A percentile compares a stretch with the other conserved stretches of the same genome.
These are phyloP conservation scores for Pachycephala philippinensis DNA, from an alignment of 2,113 vertebrate species.

Conservation along the genomic window DNA sequence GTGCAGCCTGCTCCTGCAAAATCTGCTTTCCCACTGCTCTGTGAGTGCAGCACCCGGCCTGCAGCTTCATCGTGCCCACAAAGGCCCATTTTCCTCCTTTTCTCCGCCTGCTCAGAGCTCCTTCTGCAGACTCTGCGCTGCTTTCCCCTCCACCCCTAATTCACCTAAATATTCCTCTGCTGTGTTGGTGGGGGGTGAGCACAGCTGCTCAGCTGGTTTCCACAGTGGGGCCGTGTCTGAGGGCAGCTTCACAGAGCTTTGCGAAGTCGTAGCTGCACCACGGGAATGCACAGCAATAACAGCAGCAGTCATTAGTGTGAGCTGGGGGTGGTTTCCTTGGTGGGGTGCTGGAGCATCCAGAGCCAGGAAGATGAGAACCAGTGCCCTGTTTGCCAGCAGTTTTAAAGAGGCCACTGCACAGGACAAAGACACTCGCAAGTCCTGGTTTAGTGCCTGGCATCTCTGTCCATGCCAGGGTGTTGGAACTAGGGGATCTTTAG, in stretches of 20 bases:
- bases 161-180: background rate
- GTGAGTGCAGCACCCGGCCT: fast-evolving
- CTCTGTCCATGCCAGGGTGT: background rate
- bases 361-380: background rate
- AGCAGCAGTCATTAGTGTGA: background rate
- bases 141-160: background rate
- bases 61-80: background rate
- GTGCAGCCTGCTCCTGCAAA: background rate
- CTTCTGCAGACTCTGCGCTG: background rate
- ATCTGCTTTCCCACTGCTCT: background rate
- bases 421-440: background rate
- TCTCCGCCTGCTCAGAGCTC: background rate
- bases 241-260: background rate
- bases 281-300: background rate
- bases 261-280: fast-evolving
- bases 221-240: background rate
- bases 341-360: background rate
- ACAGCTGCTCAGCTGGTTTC: background rate
- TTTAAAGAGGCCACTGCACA: background rate
- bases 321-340: background rate
- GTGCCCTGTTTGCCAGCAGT: fast-evolving
- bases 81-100: background rate
- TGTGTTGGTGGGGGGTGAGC: background rate
- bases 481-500: background rate
- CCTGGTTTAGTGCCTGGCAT: background rate